Base-by-base conservation (phyloP, 2,797 vertebrate species). In the Tachyglossus aculeatus region DNA sequence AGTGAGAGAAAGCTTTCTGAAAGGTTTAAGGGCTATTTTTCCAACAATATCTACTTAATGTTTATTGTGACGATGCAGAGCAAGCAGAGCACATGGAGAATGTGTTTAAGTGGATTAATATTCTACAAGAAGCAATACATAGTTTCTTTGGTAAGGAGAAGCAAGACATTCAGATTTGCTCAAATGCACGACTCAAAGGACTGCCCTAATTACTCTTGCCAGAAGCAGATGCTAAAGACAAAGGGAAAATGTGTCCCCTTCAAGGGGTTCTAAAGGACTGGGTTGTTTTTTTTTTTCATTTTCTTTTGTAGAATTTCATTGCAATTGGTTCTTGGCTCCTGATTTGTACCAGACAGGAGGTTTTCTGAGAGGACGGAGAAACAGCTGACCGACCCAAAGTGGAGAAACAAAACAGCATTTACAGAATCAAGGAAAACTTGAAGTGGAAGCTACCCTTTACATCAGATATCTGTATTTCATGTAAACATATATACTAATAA, bases 1-100 rank as follows among this genome's bases (percentile, higher is more conserved):
- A 69, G 72, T 47, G 18, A 33, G 8, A 21, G 29, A 78, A 37
- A 59, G 18, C 31, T 68, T 86, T 88, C 64, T 57, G 71, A 81
- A 72, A 29, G 53, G 11, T 37, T 75, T 36, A 43, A 51, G 66
- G 12, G 75, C 21, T 14, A 2, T 6, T 38, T 67, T 80, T 29
- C 19, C 29, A 66, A 47, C 34, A 57, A 62, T 59, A 64, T 69
- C 36, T 79, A n/a, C 32, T 45, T 47, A 69, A 13, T 18, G 24
- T 47, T 16, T 15, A 25, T 47, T 22, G 24, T 14, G 24, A 7
- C 15, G 24, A 22, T 27, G 14, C 22, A 56, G 31, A 21, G 58
- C 54, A 33, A 52, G 2, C n/a, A 27, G 1, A 47, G 19, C n/a
- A 63, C 31, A 33, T 63, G 38, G 56, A 50, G 67, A 62, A 40